Evolutionary conservation across 1,140 invertebrate species (phyloP), one percentile per base, ranked within the genome.

Genomic region (Venustaconcha ellipsiformis): DNA sequence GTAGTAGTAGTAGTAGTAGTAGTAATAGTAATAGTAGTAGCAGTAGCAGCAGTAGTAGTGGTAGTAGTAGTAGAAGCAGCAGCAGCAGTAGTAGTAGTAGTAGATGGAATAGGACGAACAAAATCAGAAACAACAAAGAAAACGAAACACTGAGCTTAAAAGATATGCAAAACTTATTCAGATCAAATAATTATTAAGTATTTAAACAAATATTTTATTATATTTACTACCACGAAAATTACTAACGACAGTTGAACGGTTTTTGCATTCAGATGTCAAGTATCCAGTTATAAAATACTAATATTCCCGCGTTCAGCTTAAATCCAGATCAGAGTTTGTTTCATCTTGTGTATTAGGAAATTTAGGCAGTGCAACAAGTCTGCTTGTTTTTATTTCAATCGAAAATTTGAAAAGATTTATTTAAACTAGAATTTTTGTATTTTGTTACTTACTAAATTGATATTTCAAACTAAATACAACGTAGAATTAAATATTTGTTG

Each of bases 21-120:
- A 74, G 72, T 68, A 67, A 63, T 68, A 74, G 65, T 74, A 74
- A 5, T 59, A 74, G 72, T 59, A 74, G 65, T 57, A 74, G 72
- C 0, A 68, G 65, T 58, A 68, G 72, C 20, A 74, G 72, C 56
- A 74, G 72, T 58, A 74, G 55, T 67, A 57, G 65, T 69, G 59
- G 65, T 58, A 74, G 56, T 69, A 68, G 56, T 74, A 74, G 57
- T 69, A 68, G 66, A 69, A 55, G 72, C 11, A 67, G 71, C 5
- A 68, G 64, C 48, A 57, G 72, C 60, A 74, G 72, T 8, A 67
- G 71, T 56, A 73, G 71, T 57, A 73, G 71, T 67, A 73, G 63
- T 57, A 67, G 63, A 55, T 37, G 6, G 15, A 67, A 23, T 48
- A 69, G 62, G 15, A 69, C 8, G 68, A 73, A 63, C 67, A 73